Conservation (phyloP, 1,140 invertebrate genomes). For the Eciton burchellii region DNA sequence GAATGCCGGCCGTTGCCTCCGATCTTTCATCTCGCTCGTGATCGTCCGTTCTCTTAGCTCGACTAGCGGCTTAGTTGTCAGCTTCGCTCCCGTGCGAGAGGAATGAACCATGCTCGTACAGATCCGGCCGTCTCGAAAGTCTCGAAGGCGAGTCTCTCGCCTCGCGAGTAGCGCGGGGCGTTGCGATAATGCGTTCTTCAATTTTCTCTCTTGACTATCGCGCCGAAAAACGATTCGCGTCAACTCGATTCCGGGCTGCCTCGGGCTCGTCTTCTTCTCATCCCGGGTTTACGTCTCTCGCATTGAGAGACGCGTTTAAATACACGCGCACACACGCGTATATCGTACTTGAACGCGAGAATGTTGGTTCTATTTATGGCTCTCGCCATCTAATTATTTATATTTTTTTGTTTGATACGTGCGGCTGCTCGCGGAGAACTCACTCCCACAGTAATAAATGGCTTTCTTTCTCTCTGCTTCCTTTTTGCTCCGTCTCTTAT, state of each 20-base stretch:
- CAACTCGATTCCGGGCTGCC: no score
- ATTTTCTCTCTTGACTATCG: neutral
- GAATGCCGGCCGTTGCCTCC: conserved; percentile 33
- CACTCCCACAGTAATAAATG: conserved; percentile 12
- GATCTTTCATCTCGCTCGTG: neutral
- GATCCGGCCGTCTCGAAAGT: neutral
- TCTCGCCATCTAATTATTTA: neutral
- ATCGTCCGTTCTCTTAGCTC: neutral
- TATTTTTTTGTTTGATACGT: neutral
- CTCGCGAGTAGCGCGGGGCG: neutral
- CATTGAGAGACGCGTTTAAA: no score
- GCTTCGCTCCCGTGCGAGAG: conserved; percentile 14
- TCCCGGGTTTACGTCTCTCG: no score
- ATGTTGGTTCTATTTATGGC: neutral
- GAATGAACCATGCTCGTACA: conserved; percentile 1
- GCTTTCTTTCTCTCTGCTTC: neutral
- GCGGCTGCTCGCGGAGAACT: neutral
- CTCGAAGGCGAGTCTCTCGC: neutral
- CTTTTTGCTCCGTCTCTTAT: neutral
- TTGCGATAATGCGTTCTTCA: neutral
- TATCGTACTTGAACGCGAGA: neutral
- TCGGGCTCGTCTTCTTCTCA: no score
- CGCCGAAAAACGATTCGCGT: no score
- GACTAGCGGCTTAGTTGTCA: neutral
- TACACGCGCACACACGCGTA: neutral